Conservation (phyloP, 2,113 vertebrate genomes). For the Oxyura jamaicensis region DNA sequence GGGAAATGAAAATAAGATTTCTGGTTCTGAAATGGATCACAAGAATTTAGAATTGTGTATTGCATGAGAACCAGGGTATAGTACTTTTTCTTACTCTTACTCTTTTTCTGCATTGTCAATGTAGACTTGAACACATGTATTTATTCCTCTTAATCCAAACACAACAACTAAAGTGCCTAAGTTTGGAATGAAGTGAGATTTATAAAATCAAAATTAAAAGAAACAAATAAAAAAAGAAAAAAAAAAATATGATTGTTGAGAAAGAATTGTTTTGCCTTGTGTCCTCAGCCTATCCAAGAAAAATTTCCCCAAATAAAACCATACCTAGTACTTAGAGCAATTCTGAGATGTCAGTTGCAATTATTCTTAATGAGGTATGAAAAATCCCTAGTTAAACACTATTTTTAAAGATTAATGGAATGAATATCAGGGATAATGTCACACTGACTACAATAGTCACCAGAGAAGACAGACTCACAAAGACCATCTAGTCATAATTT, state of each 20-base stretch:
- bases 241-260: not conserved
- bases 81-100: not conserved
- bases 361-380: not conserved
- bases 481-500: not conserved
- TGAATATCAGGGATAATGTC: not conserved
- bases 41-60: constrained; percentile 5
- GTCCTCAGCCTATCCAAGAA: not conserved
- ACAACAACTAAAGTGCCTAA: not conserved
- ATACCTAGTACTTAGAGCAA: not conserved
- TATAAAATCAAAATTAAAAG: not conserved
- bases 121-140: not conserved
- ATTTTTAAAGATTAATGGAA: not conserved
- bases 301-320: not conserved
- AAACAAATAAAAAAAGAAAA: no score
- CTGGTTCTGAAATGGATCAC: constrained; percentile 34
- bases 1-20: constrained; percentile 53
- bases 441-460: not conserved
- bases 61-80: not conserved
- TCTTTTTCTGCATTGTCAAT: not conserved
- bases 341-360: not conserved
- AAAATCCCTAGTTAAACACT: fast-evolving
- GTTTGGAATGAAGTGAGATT: not conserved
- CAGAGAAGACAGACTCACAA: not conserved
- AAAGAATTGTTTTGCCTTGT: not conserved
- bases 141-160: constrained; percentile 5